Evolutionary conservation across 2,888 invertebrate species (phyloP), one percentile per base, ranked within the genome.

Genomic region (Pedicia rivosa): DNA sequence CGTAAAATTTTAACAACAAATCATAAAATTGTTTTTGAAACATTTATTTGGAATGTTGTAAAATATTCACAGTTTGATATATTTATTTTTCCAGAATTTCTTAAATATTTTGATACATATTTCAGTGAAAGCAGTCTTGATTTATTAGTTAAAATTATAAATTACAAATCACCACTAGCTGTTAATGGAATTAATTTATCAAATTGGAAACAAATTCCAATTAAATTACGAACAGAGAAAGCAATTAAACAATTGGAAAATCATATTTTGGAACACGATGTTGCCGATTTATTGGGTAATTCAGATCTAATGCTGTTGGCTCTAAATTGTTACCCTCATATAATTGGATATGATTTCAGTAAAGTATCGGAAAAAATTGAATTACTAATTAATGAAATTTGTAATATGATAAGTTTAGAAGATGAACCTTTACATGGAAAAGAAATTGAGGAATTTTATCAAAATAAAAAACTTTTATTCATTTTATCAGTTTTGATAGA

Each of bases 51-150:
- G 47, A 69, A 72, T 54, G 69, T 82, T 4, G 64, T 70, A 25
- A 56, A 66, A 22, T 78, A 76, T 50, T 65, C 74, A 0, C 72
- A 74, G 35, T 83, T 82, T 55, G 82, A 84, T 51, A 65, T 75
- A 44, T 64, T 79, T 22, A 69, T 84, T 42, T 57, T 84, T 35
- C 80, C 82, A 0, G 65, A 68, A 12, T 71, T 79, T 41, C 48
- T 82, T 17, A 68, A 68, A 36, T 69, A 67, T 48, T 70, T 73
- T 13, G 66, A 70, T 35, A 59, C 61, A 1, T 56, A 65, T 39
- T 68, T 74, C 38, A 67, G 74, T 44, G 51, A 53, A 24, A 58
- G 67, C 25, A 65, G 68, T 3, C 62, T 83, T 47, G 57, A 66
- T 31, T 63, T 80, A 17, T 54, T 84, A 12, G 66, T 74, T 0